These are phyloP conservation scores for Diachasmimorpha longicaudata DNA, from an alignment of 1,140 invertebrate genomes.

Conservation along the genomic window DNA sequence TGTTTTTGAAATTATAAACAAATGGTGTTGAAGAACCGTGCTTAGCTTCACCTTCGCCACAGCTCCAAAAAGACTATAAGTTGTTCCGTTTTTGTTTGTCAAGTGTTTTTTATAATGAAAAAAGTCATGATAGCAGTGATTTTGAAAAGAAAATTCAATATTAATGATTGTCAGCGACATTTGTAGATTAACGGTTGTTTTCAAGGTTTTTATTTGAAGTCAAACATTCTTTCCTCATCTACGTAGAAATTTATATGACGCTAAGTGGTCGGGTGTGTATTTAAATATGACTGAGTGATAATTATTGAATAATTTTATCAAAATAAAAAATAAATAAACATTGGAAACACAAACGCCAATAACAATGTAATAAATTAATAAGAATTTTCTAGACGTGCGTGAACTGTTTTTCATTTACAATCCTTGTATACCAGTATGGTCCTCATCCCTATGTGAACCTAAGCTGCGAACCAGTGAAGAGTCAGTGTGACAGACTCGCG, in stretches of 20 bases:
- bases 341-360: constrained; percentile 32
- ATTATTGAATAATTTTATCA: constrained; percentile 42
- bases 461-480: no score
- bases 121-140: constrained; percentile 34
- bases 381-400: constrained; percentile 24
- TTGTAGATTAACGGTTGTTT: constrained; percentile 31
- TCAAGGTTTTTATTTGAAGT: constrained; percentile 21
- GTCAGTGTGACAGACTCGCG: no score
- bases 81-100: constrained; percentile 63
- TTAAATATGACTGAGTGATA: constrained; percentile 47
- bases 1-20: constrained; percentile 3
- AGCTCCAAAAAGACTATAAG: constrained; percentile 57
- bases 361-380: constrained; percentile 56
- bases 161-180: constrained; percentile 40
- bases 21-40: constrained; percentile 27
- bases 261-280: constrained; percentile 51
- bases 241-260: constrained; percentile 31
- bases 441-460: no score
- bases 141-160: constrained; percentile 51
- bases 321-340: constrained; percentile 25
- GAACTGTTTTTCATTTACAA: constrained; percentile 29
- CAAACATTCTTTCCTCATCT: constrained; percentile 37
- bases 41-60: constrained; percentile 25
- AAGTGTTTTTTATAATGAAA: constrained; percentile 61
- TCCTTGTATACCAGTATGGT: no score